Evolutionary conservation across 2,113 vertebrate species (phyloP).

Genomic region (Excalfactoria chinensis): DNA sequence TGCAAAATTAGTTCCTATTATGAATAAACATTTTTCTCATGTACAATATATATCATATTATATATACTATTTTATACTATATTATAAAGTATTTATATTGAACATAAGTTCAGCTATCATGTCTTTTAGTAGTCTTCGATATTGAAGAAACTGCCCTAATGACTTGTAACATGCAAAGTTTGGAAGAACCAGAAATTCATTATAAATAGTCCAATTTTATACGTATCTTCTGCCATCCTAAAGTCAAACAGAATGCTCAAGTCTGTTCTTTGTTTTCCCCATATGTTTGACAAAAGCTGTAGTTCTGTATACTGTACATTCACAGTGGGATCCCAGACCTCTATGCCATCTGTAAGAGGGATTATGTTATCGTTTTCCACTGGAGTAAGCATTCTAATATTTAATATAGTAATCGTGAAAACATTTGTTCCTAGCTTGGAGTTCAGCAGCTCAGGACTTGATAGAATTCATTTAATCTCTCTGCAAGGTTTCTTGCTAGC

Average conservation of each 20-base stretch:
- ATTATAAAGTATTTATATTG: constrained; percentile 10
- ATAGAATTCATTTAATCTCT: constrained; percentile 26
- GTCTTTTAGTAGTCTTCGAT: constrained; percentile 70
- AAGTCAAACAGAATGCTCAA: constrained; percentile 38
- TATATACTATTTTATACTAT: not conserved
- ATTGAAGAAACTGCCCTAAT: constrained; percentile 72
- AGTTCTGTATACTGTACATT: constrained; percentile 68
- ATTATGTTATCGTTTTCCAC: constrained; percentile 49
- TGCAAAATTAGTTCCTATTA: constrained; percentile 76
- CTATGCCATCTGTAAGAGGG: constrained; percentile 33
- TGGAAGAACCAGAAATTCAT: constrained; percentile 76
- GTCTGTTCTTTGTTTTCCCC: constrained; percentile 47
- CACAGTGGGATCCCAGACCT: constrained; percentile 47
- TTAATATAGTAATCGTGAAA: constrained; percentile 62
- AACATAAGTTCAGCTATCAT: constrained; percentile 67
- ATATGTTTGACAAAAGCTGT: constrained; percentile 52
- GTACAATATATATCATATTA: constrained; percentile 50
- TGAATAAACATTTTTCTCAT: constrained; percentile 68
- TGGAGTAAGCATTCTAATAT: constrained; percentile 56
- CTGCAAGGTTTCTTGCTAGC: constrained; percentile 76
- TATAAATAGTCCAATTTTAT: constrained; percentile 69
- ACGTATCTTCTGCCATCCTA: constrained; percentile 53
- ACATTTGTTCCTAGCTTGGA: constrained; percentile 64
- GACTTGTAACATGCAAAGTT: constrained; percentile 80
- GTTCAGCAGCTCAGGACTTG: constrained; percentile 64